Base-by-base conservation (phyloP, 2,113 vertebrate genomes). In the Maccullochella peelii region DNA sequence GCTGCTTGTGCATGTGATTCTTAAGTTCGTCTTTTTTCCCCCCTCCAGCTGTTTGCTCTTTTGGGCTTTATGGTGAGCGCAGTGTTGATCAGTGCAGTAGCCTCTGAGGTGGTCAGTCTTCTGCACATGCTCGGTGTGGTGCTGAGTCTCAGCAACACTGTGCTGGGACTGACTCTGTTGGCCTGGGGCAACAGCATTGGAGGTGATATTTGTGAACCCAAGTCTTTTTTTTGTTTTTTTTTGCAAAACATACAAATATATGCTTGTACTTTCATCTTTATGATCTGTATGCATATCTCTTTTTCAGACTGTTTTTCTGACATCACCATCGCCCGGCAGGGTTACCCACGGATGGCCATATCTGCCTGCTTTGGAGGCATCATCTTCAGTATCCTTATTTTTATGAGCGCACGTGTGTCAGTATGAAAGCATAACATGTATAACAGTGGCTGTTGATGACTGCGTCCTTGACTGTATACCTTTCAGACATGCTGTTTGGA, bases 181-280 rank as follows among this genome's bases (percentile, higher is more conserved):
- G 98, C 98, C 88, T 99, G 98, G 98, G 98, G 98, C 59, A 99
- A 99, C 95, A 99, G 98, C 92, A 95, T 99, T 80, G 93, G 88
- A 91, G 93, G 91, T 93, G 44, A 83, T 5, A 25, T 42, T 38
- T 77, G 3, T 42, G 6, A 57, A 40, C 4, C 9, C 0, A 1
- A 6, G 12, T 8, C 1, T 33, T 16, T 42, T 69, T 27, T 21
- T 16, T 42, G 65, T 27, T 21, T 49, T 33, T 33, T 33, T 33
- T 33, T 49, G 6, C 6, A 20, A 50, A 61, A 49, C 1, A 36
- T 57, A n/a, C 16, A 52, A n/a, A 38, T 30, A 36, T 47, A 21
- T 18, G 25, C 21, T 30, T 59, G 20, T 20, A 8, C 21, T 50
- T 50, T 78, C 0, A 10, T 10, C 5, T 40, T 8, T 20, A 12